These are phyloP conservation scores for Periparus ater DNA, from an alignment of 2,797 vertebrate species.

Conservation along the genomic window DNA sequence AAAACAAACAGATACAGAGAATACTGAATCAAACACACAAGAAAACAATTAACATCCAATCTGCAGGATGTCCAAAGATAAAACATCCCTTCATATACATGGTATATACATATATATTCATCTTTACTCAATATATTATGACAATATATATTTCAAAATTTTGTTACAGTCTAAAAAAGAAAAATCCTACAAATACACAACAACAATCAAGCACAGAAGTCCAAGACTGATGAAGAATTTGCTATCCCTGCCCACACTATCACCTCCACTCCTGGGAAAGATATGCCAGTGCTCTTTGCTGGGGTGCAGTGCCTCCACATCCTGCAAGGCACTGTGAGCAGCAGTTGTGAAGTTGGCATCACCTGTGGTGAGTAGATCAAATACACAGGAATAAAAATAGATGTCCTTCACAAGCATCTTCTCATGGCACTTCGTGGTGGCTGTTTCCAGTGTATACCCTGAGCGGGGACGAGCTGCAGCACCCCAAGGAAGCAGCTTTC, in stretches of 20 bases:
- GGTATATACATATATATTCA: slow-evolving; percentile 81
- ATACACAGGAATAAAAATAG: slow-evolving; percentile 95
- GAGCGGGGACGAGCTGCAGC: slow-evolving; percentile 30
- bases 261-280: slow-evolving; percentile 78
- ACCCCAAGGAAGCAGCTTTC: slow-evolving; percentile 65
- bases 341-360: slow-evolving; percentile 93
- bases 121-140: slow-evolving; percentile 83
- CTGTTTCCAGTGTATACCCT: slow-evolving; percentile 83
- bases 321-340: slow-evolving; percentile 90
- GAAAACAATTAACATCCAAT: slow-evolving; percentile 79
- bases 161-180: slow-evolving; percentile 59
- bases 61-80: slow-evolving; percentile 71
- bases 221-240: slow-evolving; percentile 56
- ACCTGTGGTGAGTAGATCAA: slow-evolving; percentile 95
- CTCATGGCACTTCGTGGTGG: slow-evolving; percentile 86
- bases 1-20: slow-evolving; percentile 78
- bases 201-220: slow-evolving; percentile 75
- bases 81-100: slow-evolving; percentile 79
- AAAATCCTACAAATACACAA: slow-evolving; percentile 73
- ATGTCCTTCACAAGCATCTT: slow-evolving; percentile 92
- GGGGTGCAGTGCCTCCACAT: slow-evolving; percentile 91
- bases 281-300: slow-evolving; percentile 90
- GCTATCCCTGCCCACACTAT: not conserved
- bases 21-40: slow-evolving; percentile 80
- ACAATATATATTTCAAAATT: slow-evolving; percentile 83